Conservation (phyloP, 2,797 vertebrate genomes). For the Crocidura indochinensis region DNA sequence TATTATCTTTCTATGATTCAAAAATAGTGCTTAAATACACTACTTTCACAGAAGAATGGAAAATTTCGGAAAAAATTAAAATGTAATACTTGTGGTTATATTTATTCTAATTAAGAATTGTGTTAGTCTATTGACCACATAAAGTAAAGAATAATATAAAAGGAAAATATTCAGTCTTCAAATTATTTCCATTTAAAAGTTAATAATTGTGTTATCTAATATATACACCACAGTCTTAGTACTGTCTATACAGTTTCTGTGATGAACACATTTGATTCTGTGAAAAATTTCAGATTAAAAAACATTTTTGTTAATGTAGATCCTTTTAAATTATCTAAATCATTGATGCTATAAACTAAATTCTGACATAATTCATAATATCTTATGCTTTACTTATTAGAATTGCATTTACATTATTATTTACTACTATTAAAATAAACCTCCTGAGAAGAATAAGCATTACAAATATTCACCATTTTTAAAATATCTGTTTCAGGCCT, state of each 20-base stretch:
- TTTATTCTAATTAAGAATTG: not conserved
- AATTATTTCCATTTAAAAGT: not conserved
- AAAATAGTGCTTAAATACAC: not conserved
- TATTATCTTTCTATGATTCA: not conserved
- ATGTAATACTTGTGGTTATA: not conserved
- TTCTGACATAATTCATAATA: not conserved
- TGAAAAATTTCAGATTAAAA: not conserved
- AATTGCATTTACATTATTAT: not conserved
- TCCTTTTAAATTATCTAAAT: not conserved
- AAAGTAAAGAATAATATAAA: slow-evolving; percentile 20
- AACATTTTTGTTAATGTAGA: slow-evolving; percentile 11
- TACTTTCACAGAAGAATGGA: not conserved
- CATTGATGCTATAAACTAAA: slow-evolving; percentile 21
- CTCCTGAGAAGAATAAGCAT: not conserved
- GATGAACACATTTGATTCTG: slow-evolving; percentile 22
- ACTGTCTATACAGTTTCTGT: slow-evolving; percentile 18
- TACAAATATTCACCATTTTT: not conserved
- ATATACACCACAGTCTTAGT: too few relatives aligned
- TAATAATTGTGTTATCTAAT: slow-evolving; percentile 14
- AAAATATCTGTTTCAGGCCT: not conserved
- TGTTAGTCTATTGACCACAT: slow-evolving; percentile 8
- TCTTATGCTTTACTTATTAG: slow-evolving; percentile 13
- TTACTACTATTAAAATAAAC: not conserved
- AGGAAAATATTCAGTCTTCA: not conserved
- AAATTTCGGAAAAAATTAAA: not conserved